phyloP scores from a whole-genome alignment of 2,797 vertebrate species.

The Tiaroga cobitis region DNA sequence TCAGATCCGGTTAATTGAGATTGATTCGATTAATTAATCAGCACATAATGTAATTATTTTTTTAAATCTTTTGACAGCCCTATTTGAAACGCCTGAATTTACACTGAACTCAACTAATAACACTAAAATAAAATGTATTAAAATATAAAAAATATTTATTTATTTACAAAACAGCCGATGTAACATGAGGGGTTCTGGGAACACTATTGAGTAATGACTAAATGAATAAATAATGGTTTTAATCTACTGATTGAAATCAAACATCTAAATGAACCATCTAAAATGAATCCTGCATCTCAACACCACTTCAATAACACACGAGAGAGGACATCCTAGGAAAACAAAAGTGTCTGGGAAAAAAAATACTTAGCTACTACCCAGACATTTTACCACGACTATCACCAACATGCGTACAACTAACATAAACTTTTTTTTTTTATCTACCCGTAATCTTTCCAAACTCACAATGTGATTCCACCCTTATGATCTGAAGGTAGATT shows the following conservation, averaged over 20 bases:
- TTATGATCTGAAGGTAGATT: slow-evolving; percentile 43
- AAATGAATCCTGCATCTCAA: too few relatives aligned
- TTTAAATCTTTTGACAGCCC: not conserved
- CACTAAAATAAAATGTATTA: too few relatives aligned
- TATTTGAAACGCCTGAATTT: not conserved
- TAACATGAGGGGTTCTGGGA: not conserved
- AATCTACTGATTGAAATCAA: not conserved
- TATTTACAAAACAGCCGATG: too few relatives aligned
- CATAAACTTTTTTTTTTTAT: not conserved
- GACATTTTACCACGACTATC: not conserved
- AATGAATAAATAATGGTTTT: not conserved
- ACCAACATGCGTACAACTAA: not conserved
- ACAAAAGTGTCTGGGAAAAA: not conserved
- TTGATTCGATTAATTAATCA: not conserved
- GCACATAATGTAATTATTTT: not conserved
- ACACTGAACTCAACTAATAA: too few relatives aligned
- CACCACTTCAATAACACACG: not conserved
- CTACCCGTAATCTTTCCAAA: not conserved
- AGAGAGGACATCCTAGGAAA: too few relatives aligned
- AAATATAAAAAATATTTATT: too few relatives aligned
- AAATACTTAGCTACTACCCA: not conserved
- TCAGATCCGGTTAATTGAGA: not conserved
- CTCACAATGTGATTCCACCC: slow-evolving; percentile 11
- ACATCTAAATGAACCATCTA: not conserved
- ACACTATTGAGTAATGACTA: not conserved